A percentile compares a stretch with the other conserved stretches of the same genome.
Conservation (phyloP, 2,888 invertebrate species). For the Machimus atricapillus region DNA sequence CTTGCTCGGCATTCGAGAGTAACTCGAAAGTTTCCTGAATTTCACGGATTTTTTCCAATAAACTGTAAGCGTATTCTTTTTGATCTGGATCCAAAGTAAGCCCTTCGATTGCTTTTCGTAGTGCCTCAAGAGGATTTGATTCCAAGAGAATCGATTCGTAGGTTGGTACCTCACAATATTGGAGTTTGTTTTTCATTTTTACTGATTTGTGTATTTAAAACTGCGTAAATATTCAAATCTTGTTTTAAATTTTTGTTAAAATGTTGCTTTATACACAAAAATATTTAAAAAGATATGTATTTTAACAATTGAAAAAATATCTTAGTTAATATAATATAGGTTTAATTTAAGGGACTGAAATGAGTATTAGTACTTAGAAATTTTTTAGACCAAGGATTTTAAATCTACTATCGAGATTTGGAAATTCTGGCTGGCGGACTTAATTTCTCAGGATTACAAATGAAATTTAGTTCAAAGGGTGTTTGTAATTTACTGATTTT, state of each 20-base stretch:
- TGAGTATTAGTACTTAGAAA: too few relatives aligned
- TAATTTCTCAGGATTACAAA: not conserved
- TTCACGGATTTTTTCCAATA: conserved; percentile 4
- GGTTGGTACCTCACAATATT: conserved; percentile 14
- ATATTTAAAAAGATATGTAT: not conserved
- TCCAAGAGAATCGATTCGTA: conserved; percentile 8
- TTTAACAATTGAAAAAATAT: not conserved
- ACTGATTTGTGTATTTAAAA: not conserved
- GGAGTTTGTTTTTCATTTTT: not conserved
- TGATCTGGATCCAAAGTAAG: not conserved
- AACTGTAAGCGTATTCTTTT: not conserved
- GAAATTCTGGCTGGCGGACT: not conserved
- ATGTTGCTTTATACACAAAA: not conserved
- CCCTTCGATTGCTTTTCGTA: not conserved
- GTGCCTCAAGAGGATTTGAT: conserved; percentile 9
- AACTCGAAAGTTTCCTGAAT: conserved; percentile 13
- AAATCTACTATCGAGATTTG: not conserved
- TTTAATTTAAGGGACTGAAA: too few relatives aligned
- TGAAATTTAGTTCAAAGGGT: too few relatives aligned
- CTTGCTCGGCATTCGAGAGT: conserved; percentile 34
- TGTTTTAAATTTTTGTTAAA: not conserved
- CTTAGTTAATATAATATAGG: not conserved
- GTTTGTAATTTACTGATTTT: too few relatives aligned
- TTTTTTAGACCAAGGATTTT: too few relatives aligned
- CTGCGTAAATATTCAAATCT: not conserved